A percentile compares a stretch with the other conserved stretches of the same genome.
phyloP scores from a whole-genome alignment of 2,113 vertebrate species.

The Phyllostomus discolor region DNA sequence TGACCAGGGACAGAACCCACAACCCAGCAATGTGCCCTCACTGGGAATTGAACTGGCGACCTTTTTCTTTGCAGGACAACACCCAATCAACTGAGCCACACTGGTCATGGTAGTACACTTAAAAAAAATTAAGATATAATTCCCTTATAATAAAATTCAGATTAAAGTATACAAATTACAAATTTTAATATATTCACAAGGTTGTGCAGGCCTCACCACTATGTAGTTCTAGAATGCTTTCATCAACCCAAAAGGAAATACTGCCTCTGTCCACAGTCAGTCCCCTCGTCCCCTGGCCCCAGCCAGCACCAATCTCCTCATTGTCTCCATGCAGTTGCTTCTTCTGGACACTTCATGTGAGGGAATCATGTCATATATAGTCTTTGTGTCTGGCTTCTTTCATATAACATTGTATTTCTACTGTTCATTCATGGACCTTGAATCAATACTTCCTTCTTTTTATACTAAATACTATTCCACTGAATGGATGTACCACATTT shows the following conservation, averaged over 20 bases:
- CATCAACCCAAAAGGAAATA: not conserved
- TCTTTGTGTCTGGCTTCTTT: not conserved
- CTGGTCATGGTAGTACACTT: too few relatives aligned
- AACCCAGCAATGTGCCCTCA: too few relatives aligned
- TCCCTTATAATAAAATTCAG: not conserved
- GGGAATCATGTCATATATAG: not conserved
- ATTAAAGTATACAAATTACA: not conserved
- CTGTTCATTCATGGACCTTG: not conserved
- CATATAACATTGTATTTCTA: not conserved
- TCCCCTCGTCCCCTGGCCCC: not conserved
- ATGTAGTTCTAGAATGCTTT: not conserved
- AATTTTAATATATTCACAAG: not conserved
- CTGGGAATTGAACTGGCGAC: too few relatives aligned
- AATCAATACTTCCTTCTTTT: not conserved
- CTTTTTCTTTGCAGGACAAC: too few relatives aligned
- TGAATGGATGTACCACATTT: not conserved
- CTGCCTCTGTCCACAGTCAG: not conserved
- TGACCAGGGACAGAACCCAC: too few relatives aligned
- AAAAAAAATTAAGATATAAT: not conserved
- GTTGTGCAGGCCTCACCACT: not conserved
- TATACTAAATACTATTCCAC: not conserved
- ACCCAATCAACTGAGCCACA: too few relatives aligned
- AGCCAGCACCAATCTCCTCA: not conserved
- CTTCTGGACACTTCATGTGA: not conserved
- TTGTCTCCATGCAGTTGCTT: not conserved